Percentiles rank a stretch among this genome's conserved stretches.
phyloP scores from a whole-genome alignment of 2,888 invertebrate genomes.

The Leptogaster cylindrica region DNA sequence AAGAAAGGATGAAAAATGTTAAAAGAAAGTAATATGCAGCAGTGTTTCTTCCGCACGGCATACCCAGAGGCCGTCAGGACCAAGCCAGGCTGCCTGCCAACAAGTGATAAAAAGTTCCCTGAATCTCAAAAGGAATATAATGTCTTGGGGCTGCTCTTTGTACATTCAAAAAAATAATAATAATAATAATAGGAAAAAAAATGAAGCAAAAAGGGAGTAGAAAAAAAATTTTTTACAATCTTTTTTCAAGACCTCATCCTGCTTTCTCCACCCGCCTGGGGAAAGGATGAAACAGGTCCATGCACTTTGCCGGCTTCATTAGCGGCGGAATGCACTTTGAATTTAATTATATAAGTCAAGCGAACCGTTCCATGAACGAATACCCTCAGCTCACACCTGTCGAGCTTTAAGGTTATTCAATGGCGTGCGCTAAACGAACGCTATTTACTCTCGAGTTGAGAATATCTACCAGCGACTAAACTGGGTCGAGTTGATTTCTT shows the following conservation, averaged over 20 bases:
- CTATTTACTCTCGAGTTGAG: too few species aligned
- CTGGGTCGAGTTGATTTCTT: too few species aligned
- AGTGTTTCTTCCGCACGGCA: background rate
- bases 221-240: too few species aligned
- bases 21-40: constrained; percentile 35
- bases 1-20: constrained; percentile 36
- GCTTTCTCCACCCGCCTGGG: background rate
- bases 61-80: background rate
- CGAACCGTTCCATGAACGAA: too few species aligned
- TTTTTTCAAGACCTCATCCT: constrained; percentile 15
- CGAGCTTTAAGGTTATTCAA: too few species aligned
- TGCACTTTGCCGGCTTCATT: constrained; percentile 21
- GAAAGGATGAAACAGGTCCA: constrained; percentile 22
- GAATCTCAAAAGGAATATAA: constrained; percentile 5
- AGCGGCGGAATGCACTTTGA: constrained; percentile 21
- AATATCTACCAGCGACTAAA: too few species aligned
- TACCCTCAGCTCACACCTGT: too few species aligned
- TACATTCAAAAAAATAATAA: constrained; percentile 1
- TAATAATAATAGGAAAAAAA: too few species aligned
- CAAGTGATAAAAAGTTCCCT: constrained; percentile 30
- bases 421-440: too few species aligned
- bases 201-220: too few species aligned
- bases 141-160: constrained; percentile 30
- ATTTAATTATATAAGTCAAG: constrained; percentile 15
- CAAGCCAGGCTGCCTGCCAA: constrained; percentile 24